Conservation (phyloP, 2,797 vertebrate genomes). For the Phoebastria nigripes region DNA sequence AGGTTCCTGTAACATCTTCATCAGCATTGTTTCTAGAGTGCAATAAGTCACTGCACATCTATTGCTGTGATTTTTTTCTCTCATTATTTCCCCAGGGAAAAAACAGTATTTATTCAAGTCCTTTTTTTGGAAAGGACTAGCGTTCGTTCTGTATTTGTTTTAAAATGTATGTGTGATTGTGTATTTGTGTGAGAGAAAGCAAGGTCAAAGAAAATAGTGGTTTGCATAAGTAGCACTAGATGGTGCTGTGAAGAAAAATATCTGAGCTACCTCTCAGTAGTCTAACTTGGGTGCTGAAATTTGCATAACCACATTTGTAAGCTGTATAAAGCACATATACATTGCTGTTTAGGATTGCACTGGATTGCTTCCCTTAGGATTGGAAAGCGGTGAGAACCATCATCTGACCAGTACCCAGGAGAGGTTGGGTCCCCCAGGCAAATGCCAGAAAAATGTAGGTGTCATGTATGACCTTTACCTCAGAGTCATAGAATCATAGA, state of each 20-base stretch:
- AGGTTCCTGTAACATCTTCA: background rate
- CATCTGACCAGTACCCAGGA: background rate
- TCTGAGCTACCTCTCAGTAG: background rate
- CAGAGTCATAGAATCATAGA: background rate
- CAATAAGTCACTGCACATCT: background rate
- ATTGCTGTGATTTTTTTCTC: background rate
- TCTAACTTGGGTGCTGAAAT: background rate
- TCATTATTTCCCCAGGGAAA: background rate
- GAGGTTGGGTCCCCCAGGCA: background rate
- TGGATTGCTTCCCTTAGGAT: background rate
- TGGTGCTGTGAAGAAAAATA: slow-evolving; percentile 63
- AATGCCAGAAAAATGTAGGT: background rate
- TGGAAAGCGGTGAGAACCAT: background rate
- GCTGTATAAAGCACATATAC: background rate
- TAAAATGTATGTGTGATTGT: rapidly evolving
- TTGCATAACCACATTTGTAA: background rate
- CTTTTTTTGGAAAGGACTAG: background rate
- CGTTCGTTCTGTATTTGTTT: background rate
- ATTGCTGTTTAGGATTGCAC: background rate
- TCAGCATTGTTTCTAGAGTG: background rate
- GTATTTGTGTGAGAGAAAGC: background rate
- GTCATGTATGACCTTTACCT: background rate
- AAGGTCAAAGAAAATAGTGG: background rate
- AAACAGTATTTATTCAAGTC: background rate
- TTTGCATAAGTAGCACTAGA: slow-evolving; percentile 26